Evolutionary conservation across 2,113 vertebrate species (phyloP), one percentile per base, ranked within the genome.

Genomic region (Axis porcinus): DNA sequence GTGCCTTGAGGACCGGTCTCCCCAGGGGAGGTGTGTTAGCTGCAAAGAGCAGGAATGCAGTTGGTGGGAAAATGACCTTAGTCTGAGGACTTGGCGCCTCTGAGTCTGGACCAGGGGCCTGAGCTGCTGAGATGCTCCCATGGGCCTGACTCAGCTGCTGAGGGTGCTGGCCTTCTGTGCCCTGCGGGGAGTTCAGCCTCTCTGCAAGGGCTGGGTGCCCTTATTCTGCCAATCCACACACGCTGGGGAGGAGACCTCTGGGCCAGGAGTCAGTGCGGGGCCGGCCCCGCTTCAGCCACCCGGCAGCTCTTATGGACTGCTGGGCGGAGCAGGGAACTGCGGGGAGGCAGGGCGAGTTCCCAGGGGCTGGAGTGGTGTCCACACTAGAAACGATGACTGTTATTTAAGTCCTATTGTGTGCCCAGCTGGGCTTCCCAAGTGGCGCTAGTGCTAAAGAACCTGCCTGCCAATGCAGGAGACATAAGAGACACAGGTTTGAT

Each of bases 1-100:
- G 88, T 10, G 40, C 64, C 58, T 0, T 0, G 1, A 7, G 17
- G 50, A 36, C 43, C 21, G 0, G 13, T 4, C n/a, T 36, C 13
- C 84, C 67, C 79, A 17, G 3, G 7, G 13, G n/a, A 40, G 23
- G 25, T 0, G 4, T 1, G 12, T 17, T 13, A 6, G 47, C 43
- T 33, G 17, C 6, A 3, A 6, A n/a, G 3, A 14, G 4, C 7
- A 27, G 30, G 27, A 6, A 52, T 0, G 1, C 9, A 58, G 43
- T 45, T 25, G 14, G 14, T 55, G 60, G 67, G 5, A 9, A n/a
- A 12, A 33, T 25, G 64, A 7, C 6, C 0, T 2, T 9, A 3
- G 40, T 6, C 74, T 9, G 87, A 83, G 87, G 82, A 30, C 47
- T 28, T 1, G 6, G 3, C 25, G 50, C 2, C 5, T 62, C 94